Evolutionary conservation across 2,888 invertebrate species (phyloP).

Genomic region (Pediacus dermestoides): DNA sequence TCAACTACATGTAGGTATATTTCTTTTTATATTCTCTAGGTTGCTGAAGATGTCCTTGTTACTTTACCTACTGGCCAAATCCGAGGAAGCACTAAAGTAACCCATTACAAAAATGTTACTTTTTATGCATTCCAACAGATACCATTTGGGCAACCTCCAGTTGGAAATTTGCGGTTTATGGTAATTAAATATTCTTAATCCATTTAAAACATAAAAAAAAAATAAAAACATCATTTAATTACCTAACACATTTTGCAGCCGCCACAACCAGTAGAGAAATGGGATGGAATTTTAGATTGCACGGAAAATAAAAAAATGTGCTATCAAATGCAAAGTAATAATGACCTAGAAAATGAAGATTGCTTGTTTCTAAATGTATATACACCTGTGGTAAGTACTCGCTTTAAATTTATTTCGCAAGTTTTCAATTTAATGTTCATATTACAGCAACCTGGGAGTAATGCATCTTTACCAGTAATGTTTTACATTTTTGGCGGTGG

Average conservation of each 20-base stretch:
- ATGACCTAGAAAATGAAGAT: conserved; percentile 29
- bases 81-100: conserved; percentile 12
- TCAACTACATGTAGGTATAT: too few relatives aligned
- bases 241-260: too few relatives aligned
- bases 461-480: conserved; percentile 40
- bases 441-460: conserved; percentile 14
- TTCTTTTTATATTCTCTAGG: too few relatives aligned
- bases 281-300: conserved; percentile 31
- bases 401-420: too few relatives aligned
- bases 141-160: conserved; percentile 29
- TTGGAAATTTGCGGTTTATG: conserved; percentile 26
- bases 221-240: too few relatives aligned
- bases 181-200: conserved; percentile 7
- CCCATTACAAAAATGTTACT: conserved; percentile 15
- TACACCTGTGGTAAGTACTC: conserved; percentile 28
- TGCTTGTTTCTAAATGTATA: conserved; percentile 33
- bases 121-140: conserved; percentile 30
- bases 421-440: too few relatives aligned
- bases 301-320: conserved; percentile 29
- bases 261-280: conserved; percentile 29
- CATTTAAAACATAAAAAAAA: too few relatives aligned
- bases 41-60: conserved; percentile 10
- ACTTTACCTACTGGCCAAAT: conserved; percentile 18
- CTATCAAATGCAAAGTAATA: conserved; percentile 19
- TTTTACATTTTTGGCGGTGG: conserved; percentile 47